These are phyloP conservation scores for Calliphora vomitoria DNA, from an alignment of 2,888 invertebrate species.

Conservation along the genomic window DNA sequence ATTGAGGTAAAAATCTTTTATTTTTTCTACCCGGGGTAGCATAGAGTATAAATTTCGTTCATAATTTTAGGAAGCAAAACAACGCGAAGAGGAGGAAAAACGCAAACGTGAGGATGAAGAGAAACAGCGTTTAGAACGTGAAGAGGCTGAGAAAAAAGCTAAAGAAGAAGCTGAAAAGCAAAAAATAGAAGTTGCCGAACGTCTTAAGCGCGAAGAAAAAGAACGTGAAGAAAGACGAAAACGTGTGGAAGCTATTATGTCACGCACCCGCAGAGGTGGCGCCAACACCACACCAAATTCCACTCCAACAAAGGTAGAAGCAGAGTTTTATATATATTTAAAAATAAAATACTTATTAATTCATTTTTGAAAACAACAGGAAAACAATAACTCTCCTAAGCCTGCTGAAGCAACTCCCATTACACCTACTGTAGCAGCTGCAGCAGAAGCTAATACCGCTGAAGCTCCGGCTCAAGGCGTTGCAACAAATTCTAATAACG, in stretches of 20 bases:
- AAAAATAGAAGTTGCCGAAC: slow-evolving; percentile 93
- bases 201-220: slow-evolving; percentile 93
- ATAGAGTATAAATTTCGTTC: neutral
- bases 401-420: slow-evolving; percentile 51
- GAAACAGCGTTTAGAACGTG: slow-evolving; percentile 88
- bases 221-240: slow-evolving; percentile 95
- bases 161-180: slow-evolving; percentile 94
- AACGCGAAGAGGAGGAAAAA: slow-evolving; percentile 91
- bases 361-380: slow-evolving; percentile 43
- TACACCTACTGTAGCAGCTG: slow-evolving; percentile 61
- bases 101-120: slow-evolving; percentile 89
- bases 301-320: slow-evolving; percentile 82
- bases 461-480: slow-evolving; percentile 46
- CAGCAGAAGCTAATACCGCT: slow-evolving; percentile 37
- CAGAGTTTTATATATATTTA: neutral
- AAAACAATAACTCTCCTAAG: slow-evolving; percentile 73
- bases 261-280: slow-evolving; percentile 88
- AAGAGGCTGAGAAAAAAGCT: slow-evolving; percentile 91
- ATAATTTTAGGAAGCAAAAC: slow-evolving; percentile 88
- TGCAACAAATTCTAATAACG: slow-evolving; percentile 63
- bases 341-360: neutral
- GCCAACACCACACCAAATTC: slow-evolving; percentile 79
- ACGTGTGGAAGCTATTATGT: slow-evolving; percentile 96
- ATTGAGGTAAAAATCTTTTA: slow-evolving; percentile 86
- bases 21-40: too few relatives aligned